Evolutionary conservation across 2,888 invertebrate species (phyloP).

Genomic region (Drepana falcataria): DNA sequence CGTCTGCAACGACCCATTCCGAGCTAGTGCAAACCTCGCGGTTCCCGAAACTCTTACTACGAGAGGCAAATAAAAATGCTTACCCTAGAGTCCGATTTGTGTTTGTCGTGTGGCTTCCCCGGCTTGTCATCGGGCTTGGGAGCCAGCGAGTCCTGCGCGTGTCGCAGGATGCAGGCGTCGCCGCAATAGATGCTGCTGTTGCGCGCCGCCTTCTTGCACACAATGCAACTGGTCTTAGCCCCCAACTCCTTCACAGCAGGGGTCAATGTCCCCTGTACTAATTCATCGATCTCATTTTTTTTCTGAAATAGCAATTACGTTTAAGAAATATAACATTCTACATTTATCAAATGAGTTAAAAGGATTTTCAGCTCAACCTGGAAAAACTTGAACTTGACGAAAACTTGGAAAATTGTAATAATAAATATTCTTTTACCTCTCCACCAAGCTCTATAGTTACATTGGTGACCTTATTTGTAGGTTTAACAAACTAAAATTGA

Average conservation of each 20-base stretch:
- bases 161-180: slow-evolving; percentile 90
- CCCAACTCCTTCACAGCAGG: slow-evolving; percentile 28
- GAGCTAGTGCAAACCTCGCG: too few species aligned
- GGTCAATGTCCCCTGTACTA: slow-evolving; percentile 18
- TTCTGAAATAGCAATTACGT: slow-evolving; percentile 15
- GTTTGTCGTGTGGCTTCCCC: slow-evolving; percentile 48
- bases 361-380: too few species aligned
- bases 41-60: too few species aligned
- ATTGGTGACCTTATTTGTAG: too few species aligned
- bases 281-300: slow-evolving; percentile 27
- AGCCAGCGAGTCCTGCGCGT: slow-evolving; percentile 84
- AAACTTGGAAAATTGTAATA: too few species aligned
- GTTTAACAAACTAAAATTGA: neutral
- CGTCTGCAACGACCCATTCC: too few species aligned
- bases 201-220: slow-evolving; percentile 87
- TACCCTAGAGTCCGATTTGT: slow-evolving; percentile 63
- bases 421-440: too few species aligned
- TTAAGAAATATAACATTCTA: neutral
- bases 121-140: slow-evolving; percentile 38
- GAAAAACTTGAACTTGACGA: too few species aligned
- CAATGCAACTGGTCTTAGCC: slow-evolving; percentile 81
- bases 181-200: slow-evolving; percentile 93
- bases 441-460: too few species aligned
- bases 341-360: too few species aligned
- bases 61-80: slow-evolving; percentile 8